These are phyloP conservation scores for Orchesella cincta DNA, from an alignment of 1,140 invertebrate genomes.

Conservation along the genomic window DNA sequence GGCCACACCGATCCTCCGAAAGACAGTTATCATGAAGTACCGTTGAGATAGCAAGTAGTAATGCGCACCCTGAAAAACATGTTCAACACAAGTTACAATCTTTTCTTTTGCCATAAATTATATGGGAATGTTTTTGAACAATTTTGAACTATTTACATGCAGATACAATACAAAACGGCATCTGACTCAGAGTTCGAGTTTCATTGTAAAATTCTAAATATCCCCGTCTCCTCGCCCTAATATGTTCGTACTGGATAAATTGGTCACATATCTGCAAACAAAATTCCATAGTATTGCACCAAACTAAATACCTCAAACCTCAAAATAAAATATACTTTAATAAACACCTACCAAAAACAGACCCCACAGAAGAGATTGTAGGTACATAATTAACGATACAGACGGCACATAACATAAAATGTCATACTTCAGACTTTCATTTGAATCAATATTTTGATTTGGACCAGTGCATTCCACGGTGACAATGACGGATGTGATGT, in stretches of 20 bases:
- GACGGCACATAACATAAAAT: conserved; percentile 27
- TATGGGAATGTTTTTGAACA: too few species aligned
- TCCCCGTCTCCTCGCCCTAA: conserved; percentile 43
- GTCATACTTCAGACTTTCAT: background rate
- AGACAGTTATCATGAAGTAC: conserved; percentile 47
- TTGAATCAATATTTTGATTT: background rate
- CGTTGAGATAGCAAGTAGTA: conserved; percentile 43
- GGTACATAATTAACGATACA: conserved; percentile 44
- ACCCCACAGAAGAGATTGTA: conserved; percentile 44
- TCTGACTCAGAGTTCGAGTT: conserved; percentile 38
- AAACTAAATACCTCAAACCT: background rate
- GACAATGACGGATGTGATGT: background rate
- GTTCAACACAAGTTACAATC: too few species aligned
- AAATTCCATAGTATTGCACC: background rate
- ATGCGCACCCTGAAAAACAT: conserved; percentile 44
- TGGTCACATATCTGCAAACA: conserved; percentile 50
- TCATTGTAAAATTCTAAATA: conserved; percentile 49
- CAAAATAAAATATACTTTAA: background rate
- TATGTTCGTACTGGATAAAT: conserved; percentile 48
- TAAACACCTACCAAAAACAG: conserved; percentile 45
- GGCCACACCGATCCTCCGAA: conserved; percentile 34
- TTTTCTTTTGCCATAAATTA: too few species aligned
- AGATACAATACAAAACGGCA: conserved; percentile 49
- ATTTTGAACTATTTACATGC: conserved; percentile 46
- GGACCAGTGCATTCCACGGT: conserved; percentile 10